phyloP scores from a whole-genome alignment of 2,888 invertebrate species.

The Arctia plantaginis region DNA sequence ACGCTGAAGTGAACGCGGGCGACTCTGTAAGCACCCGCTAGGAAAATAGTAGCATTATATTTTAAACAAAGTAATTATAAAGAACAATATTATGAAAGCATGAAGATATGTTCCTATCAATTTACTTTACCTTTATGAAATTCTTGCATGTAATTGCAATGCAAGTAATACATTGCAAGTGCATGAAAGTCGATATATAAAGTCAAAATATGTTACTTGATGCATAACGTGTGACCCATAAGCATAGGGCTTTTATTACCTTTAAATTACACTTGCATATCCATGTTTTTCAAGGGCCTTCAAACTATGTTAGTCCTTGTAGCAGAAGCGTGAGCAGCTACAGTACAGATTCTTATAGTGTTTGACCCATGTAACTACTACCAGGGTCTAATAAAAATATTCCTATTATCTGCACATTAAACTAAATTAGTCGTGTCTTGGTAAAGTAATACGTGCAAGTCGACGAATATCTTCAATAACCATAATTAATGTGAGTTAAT shows the following conservation, averaged over 20 bases:
- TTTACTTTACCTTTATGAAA: no score
- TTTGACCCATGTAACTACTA: background rate
- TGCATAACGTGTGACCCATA: background rate
- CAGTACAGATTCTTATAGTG: background rate
- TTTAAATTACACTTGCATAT: background rate
- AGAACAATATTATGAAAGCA: background rate
- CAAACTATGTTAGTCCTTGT: background rate
- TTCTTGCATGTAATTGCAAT: no score
- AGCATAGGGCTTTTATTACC: background rate
- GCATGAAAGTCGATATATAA: background rate
- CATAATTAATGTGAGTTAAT: constrained; percentile 40
- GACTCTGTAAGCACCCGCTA: background rate
- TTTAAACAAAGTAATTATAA: background rate
- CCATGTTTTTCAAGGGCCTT: background rate
- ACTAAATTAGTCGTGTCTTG: background rate
- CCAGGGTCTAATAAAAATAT: background rate
- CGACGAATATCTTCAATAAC: background rate
- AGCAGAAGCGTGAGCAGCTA: no score
- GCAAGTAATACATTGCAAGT: no score
- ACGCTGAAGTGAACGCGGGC: no score
- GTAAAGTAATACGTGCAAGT: background rate
- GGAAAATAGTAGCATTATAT: background rate
- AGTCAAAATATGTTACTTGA: background rate
- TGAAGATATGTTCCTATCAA: background rate
- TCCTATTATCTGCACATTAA: background rate